Percentiles rank a stretch among this genome's conserved stretches.
Evolutionary conservation across 53 echinoderm and acorn worm species (phyloP).

Genomic region (Holothuria scabra): DNA sequence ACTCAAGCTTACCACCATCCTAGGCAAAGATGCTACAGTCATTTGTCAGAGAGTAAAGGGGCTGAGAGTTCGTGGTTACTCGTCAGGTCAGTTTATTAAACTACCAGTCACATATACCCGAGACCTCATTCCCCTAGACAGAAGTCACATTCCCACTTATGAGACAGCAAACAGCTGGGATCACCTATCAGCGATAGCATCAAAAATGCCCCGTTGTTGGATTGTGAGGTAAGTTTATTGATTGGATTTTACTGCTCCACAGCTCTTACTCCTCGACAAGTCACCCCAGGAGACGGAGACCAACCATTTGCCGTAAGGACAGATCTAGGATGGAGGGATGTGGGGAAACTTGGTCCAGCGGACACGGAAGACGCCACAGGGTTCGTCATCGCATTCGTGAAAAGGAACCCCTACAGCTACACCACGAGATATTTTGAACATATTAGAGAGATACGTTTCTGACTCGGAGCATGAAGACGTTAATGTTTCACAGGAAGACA

Average conservation of each 20-base stretch:
- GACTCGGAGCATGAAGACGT: constrained; percentile 20
- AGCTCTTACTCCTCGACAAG: constrained; percentile 9
- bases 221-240: constrained; percentile 68
- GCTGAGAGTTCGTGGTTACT: constrained; percentile 26
- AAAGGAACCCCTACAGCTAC: constrained; percentile 51
- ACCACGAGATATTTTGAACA: constrained; percentile 42
- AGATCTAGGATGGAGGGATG: constrained; percentile 62
- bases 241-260: constrained; percentile 19
- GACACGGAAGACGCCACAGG: constrained; percentile 10
- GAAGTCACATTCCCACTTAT: constrained; percentile 56
- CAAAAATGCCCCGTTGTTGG: constrained; percentile 34
- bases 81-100: constrained; percentile 43
- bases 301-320: constrained; percentile 63
- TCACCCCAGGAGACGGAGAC: constrained; percentile 30
- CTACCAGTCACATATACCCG: too few relatives aligned
- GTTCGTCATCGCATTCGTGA: constrained; percentile 43
- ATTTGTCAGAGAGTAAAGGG: constrained; percentile 14
- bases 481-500: too few relatives aligned
- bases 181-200: constrained; percentile 49
- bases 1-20: too few relatives aligned
- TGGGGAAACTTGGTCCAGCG: constrained; percentile 38
- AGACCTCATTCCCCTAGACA: too few relatives aligned
- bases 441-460: constrained; percentile 53
- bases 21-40: constrained; percentile 28
- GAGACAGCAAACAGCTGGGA: constrained; percentile 45